Base-by-base conservation (phyloP, 2,888 invertebrate species). In the Diarsia mendica region DNA sequence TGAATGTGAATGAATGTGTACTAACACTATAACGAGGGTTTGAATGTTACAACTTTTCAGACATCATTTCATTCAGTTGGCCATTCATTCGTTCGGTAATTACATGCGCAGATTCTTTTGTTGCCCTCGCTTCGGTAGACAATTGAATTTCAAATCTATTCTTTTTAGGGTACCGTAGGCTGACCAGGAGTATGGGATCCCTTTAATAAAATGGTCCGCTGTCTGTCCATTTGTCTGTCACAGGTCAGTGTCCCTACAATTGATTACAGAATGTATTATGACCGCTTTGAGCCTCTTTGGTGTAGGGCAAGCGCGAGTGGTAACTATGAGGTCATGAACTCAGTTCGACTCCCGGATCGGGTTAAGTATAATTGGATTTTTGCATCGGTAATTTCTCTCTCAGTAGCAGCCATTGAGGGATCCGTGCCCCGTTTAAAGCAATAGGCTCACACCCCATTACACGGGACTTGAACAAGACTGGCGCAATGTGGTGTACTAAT, bases 81-180 rank as follows among this genome's bases (percentile, higher is more conserved):
- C 89, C 87, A 91, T 93, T 93, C 91, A 90, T 91, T 70, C 76
- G 89, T 87, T 85, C 84, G 67, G 93, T 94, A 94, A 94, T 94
- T 94, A 93, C 91, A 93, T 92, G 92, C 92, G 89, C 90, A 79
- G 85, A 89, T 90, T 92, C 91, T 89, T 93, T 94, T 92, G 91
- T 93, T 90, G 89, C 90, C 89, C 85, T 85, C 85, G 88, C 90
- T 91, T 91, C 89, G 83, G 90, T 89, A 92, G 92, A 93, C 92
- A 93, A 94, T 93, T 92, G 91, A 92, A 92, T 92, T 92, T 91
- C 86, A 90, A 92, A 93, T 92, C 84, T 82, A 86, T 89, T 90
- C 87, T 85, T 89, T 89, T 90, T 44, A 23, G 63, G 63, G 44
- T 63, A 46, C 63, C 44, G 44, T 44, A n/a, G 10, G 10, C 9